A percentile compares a stretch with the other conserved stretches of the same genome.
phyloP scores from a whole-genome alignment of 2,888 invertebrate species.

The Cryptosula pallasiana region DNA sequence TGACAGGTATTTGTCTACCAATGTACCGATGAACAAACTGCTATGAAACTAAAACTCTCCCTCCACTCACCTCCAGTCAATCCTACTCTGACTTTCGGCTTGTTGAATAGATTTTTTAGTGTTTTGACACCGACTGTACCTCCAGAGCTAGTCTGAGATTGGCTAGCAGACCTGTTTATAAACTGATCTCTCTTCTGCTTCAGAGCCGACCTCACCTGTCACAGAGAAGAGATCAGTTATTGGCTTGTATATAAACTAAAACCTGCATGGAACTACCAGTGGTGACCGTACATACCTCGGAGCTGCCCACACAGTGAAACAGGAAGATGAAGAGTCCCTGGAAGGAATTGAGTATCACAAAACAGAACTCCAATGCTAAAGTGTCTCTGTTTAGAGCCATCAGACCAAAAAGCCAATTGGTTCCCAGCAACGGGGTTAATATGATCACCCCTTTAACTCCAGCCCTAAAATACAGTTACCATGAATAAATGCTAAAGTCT shows the following conservation, averaged over 20 bases:
- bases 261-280: too few species aligned
- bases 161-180: background rate
- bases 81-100: background rate
- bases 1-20: too few species aligned
- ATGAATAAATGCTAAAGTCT: too few species aligned
- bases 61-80: background rate
- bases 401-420: slow-evolving; percentile 40
- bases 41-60: too few species aligned
- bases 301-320: slow-evolving; percentile 37
- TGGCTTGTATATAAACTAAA: too few species aligned
- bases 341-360: slow-evolving; percentile 36
- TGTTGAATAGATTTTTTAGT: background rate
- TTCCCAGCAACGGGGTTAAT: slow-evolving; percentile 36
- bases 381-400: slow-evolving; percentile 34
- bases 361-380: slow-evolving; percentile 38
- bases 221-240: too few species aligned
- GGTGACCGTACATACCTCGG: slow-evolving; percentile 37
- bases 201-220: background rate
- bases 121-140: background rate
- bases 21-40: too few species aligned
- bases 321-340: slow-evolving; percentile 41
- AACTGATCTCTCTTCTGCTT: background rate
- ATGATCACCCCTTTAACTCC: slow-evolving; percentile 34
- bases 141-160: background rate
- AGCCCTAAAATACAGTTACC: slow-evolving; percentile 33